Evolutionary conservation across 1,140 invertebrate species (phyloP).

Genomic region (Drosophila triauraria): DNA sequence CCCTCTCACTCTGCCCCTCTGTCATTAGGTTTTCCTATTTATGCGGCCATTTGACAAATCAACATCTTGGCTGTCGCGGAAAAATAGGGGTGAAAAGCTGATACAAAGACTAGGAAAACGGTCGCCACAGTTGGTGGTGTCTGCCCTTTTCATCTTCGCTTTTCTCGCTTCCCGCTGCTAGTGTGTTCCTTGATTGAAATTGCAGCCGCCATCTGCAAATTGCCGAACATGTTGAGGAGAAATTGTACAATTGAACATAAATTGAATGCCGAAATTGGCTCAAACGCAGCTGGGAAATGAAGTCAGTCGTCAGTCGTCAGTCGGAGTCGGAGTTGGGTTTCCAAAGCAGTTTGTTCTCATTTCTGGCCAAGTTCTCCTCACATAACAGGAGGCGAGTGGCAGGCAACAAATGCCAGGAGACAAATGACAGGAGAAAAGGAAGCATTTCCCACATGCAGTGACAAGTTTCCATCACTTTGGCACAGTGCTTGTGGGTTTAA

Average conservation of each 20-base stretch:
- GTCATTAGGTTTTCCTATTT: slow-evolving; percentile 50
- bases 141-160: slow-evolving; percentile 31
- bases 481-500: background rate
- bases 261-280: slow-evolving; percentile 24
- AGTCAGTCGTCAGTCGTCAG: background rate
- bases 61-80: slow-evolving; percentile 29
- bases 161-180: slow-evolving; percentile 10
- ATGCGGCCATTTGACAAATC: slow-evolving; percentile 61
- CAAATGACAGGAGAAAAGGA: background rate
- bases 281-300: slow-evolving; percentile 18
- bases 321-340: slow-evolving; percentile 4
- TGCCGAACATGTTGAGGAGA: slow-evolving; percentile 2
- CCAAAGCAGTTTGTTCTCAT: background rate
- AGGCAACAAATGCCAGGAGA: background rate
- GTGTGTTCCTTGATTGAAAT: slow-evolving; percentile 30
- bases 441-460: slow-evolving; percentile 17
- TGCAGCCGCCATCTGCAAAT: slow-evolving; percentile 51
- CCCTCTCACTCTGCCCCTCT: background rate
- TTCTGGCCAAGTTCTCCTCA: slow-evolving; percentile 10
- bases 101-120: slow-evolving; percentile 9
- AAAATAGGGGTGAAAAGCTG: background rate
- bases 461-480: slow-evolving; percentile 34
- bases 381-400: slow-evolving; percentile 4
- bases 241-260: slow-evolving; percentile 38
- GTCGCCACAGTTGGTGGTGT: slow-evolving; percentile 42